Evolutionary conservation across 2,888 invertebrate genomes (phyloP), one percentile per base, ranked within the genome.

Genomic region (Aphodius sticticus): DNA sequence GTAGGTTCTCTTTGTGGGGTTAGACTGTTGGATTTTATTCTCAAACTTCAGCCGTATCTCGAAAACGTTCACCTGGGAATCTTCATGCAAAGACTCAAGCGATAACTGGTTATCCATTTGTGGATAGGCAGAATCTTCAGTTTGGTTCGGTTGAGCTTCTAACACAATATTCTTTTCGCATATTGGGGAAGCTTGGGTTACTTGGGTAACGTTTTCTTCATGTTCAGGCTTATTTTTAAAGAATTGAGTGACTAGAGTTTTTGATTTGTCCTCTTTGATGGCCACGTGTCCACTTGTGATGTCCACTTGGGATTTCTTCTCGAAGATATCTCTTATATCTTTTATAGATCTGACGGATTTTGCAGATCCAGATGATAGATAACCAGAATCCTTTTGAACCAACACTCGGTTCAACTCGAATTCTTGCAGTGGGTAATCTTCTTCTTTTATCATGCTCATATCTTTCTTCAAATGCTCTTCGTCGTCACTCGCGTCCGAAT

Each of bases 1-100:
- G 16, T 15, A 72, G 36, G 7, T 72, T 15, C 16, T 74, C 74
- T 70, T 78, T 1, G 16, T 36, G n/a, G n/a, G 26, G 9, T 70
- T 78, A 1, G 16, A 38, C 37, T 26, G 26, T 74, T 74, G 74
- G 36, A 74, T 74, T 78, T 72, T 82, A 71, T 76, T 79, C 72
- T 82, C 79, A 76, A 79, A 81, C 53, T 80, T 80, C n/a, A 71
- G 35, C 37, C 77, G 75, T 16, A 82, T 80, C 35, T 80, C 35
- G 16, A 36, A 69, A 16, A 81, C 80, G 16, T 74, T 76, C 12
- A 79, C 82, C 82, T 86, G 86, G 86, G 86, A 86, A 74, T 84
- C 81, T 76, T 78, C 87, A 85, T 86, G 86, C 86, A 86, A 86
- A 7, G 83, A 80, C 37, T 78, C 76, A 81, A 86, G 86, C 86